Evolutionary conservation across 1,140 invertebrate species (phyloP), one percentile per base, ranked within the genome.

Genomic region (Drosophila guanche): DNA sequence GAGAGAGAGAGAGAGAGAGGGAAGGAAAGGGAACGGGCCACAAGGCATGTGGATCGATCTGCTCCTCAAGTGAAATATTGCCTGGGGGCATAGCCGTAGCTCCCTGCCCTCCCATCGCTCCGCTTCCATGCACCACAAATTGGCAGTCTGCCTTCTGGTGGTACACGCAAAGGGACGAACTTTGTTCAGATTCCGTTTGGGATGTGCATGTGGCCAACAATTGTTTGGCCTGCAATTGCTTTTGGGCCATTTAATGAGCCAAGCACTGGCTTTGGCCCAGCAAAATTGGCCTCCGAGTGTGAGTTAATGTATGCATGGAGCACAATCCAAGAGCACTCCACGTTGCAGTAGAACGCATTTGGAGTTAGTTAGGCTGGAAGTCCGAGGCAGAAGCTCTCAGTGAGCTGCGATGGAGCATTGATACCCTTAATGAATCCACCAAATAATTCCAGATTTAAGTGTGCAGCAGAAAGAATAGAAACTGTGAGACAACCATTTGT

Each of bases 1-100:
- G 0, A 14, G 58, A 48, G 45, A 42, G 27, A 29, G 27, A 42
- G 43, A 53, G 10, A 58, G 53, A 37, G n/a, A n/a, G n/a, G n/a
- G n/a, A 20, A 20, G 1, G 45, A 12, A 10, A 48, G 25, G 12
- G 12, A 25, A 40, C 46, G 37, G 27, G 52, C 53, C 47, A 50
- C 37, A 33, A 14, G 46, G 46, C 25, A 57, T 51, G 45, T 41
- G 76, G 71, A 85, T 86, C 76, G 73, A 86, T 80, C 71, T 79
- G 51, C 55, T 79, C 63, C 53, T 63, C 56, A 72, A 86, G 80
- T 77, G 73, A 85, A 86, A 85, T 86, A 85, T 85, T 79, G 81
- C 79, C 65, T 41, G 43, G 57, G 55, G 70, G 25, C 20, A 29
- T 33, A 56, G 20, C 42, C 25, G 45, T 23, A 42, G 6, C 7